Percentiles rank a stretch among this genome's conserved stretches.
These are phyloP conservation scores for Phyllotreta striolata DNA, from an alignment of 2,888 invertebrate species.

Conservation along the genomic window DNA sequence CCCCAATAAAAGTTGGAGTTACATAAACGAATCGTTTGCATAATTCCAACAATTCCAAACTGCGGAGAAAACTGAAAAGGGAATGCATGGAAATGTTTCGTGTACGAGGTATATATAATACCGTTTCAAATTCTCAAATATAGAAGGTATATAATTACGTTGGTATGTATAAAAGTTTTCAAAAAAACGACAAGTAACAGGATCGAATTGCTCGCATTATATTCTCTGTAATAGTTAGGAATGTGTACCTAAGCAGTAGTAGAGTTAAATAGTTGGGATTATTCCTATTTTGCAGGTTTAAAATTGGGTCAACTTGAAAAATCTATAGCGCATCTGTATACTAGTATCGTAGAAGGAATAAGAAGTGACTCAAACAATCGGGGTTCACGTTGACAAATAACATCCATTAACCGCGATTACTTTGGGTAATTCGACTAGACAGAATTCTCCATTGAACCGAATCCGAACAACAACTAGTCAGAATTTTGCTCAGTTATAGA, in stretches of 20 bases:
- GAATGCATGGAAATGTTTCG: too few relatives aligned
- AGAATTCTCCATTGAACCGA: background rate
- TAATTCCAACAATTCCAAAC: conserved; percentile 2
- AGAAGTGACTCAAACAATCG: background rate
- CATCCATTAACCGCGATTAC: background rate
- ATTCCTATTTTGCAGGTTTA: too few relatives aligned
- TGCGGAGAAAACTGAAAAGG: background rate
- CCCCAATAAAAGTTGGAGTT: background rate
- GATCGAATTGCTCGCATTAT: too few relatives aligned
- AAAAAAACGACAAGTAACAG: too few relatives aligned
- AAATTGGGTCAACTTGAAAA: too few relatives aligned
- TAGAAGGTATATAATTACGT: too few relatives aligned
- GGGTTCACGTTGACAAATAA: conserved; percentile 3
- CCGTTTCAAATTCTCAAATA: too few relatives aligned
- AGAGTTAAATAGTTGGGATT: too few relatives aligned
- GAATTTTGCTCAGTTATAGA: background rate
- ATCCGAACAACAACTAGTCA: background rate
- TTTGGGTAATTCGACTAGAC: background rate
- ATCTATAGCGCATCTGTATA: background rate
- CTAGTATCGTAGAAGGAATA: conserved; percentile 1
- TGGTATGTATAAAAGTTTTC: too few relatives aligned
- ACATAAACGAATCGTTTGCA: conserved; percentile 9
- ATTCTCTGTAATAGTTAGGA: too few relatives aligned
- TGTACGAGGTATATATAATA: too few relatives aligned
- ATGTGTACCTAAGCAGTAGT: too few relatives aligned